Percentiles rank a stretch among this genome's conserved stretches.
Evolutionary conservation across 2,113 vertebrate species (phyloP).

Genomic region (Lucifuga dentata): DNA sequence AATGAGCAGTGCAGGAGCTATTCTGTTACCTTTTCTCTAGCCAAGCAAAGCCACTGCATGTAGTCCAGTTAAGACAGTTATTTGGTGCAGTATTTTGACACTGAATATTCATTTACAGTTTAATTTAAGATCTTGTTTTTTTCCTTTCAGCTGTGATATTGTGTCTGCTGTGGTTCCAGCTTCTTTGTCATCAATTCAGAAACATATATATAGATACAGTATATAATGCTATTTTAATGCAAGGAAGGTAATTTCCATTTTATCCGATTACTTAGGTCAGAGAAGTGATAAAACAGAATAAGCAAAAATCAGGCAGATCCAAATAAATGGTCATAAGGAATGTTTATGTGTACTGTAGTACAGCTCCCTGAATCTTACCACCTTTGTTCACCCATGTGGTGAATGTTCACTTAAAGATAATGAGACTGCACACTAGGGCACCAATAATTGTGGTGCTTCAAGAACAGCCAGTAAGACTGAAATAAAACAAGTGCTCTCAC

Average conservation of each 20-base stretch:
- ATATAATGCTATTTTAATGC: constrained; percentile 4
- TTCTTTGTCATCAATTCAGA: constrained; percentile 4
- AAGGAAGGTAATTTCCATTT: background rate
- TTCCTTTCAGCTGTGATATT: constrained; percentile 6
- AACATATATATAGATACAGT: too few relatives aligned
- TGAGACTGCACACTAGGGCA: constrained; percentile 70
- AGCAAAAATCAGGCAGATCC: constrained; percentile 29
- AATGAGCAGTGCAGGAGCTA: background rate
- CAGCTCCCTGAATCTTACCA: constrained; percentile 68
- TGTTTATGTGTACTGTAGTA: constrained; percentile 42
- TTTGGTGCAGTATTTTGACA: constrained; percentile 29
- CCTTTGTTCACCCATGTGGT: constrained; percentile 72
- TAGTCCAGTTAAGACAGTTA: constrained; percentile 31
- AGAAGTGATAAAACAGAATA: constrained; percentile 29
- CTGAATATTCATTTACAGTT: constrained; percentile 22
- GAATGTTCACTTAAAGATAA: constrained; percentile 72
- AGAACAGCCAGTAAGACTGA: constrained; percentile 72
- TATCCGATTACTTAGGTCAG: constrained; percentile 23
- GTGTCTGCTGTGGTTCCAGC: background rate
- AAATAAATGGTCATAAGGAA: constrained; percentile 32
- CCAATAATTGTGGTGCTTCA: constrained; percentile 76
- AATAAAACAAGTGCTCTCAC: constrained; percentile 81
- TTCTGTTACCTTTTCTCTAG: background rate
- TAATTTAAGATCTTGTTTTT: constrained; percentile 12
- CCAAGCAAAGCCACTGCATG: constrained; percentile 12